Conservation (phyloP, 1,140 invertebrate genomes). For the Drosophila ambigua region DNA sequence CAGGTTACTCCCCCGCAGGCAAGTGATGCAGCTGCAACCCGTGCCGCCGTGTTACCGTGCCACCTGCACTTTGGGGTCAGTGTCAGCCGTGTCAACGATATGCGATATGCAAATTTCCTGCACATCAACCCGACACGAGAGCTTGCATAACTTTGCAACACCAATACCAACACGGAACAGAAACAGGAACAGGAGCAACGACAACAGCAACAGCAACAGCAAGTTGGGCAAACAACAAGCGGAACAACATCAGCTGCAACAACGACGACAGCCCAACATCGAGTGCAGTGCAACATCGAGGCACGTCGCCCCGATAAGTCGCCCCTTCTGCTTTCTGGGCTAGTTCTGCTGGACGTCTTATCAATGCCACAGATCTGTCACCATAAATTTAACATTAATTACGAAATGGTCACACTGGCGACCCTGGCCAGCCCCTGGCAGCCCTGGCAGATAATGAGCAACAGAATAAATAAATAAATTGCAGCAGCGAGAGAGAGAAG, state of each 20-base stretch:
- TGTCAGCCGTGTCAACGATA: constrained; percentile 73
- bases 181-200: constrained; percentile 20
- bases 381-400: constrained; percentile 63
- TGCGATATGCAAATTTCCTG: constrained; percentile 63
- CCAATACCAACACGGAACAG: constrained; percentile 7
- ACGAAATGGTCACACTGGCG: constrained; percentile 4
- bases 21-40: not conserved
- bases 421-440: too few species aligned
- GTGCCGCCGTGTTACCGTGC: too few species aligned
- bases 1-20: not conserved
- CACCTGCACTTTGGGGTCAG: constrained; percentile 52
- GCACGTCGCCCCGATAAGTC: constrained; percentile 24
- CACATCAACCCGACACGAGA: constrained; percentile 54
- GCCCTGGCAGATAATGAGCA: constrained; percentile 41
- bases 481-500: constrained; percentile 1
- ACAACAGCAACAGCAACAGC: constrained; percentile 22
- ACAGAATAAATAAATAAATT: constrained; percentile 59
- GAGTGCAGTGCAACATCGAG: constrained; percentile 1
- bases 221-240: not conserved
- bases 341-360: constrained; percentile 27
- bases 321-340: constrained; percentile 18
- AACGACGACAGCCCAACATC: constrained; percentile 4
- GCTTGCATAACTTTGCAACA: constrained; percentile 66
- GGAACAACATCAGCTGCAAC: constrained; percentile 34
- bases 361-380: constrained; percentile 55